Base-by-base conservation (phyloP, 2,888 invertebrate genomes). In the Alsophila aescularia region DNA sequence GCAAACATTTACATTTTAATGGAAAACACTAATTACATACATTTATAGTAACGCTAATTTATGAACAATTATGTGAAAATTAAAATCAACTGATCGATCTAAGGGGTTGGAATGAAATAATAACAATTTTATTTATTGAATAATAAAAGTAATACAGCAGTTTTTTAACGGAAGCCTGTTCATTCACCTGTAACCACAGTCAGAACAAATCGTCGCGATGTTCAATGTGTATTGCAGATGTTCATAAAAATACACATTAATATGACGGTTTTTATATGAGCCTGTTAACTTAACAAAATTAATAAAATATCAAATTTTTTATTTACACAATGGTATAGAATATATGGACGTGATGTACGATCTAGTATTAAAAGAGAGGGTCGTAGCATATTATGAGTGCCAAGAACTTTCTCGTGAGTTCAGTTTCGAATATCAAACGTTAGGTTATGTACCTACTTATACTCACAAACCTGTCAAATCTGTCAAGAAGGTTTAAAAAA, bases 21-120 rank as follows among this genome's bases (percentile, higher is more conserved):
- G 73, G 74, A 83, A 85, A 79, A 80, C 44, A 58, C 83, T 86
- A 85, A 83, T 82, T 81, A 85, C 83, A 85, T 83, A 79, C 73
- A 83, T 81, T n/a, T 81, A 81, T 76, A 77, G 75, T 79, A 79
- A 82, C 75, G 77, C 83, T 84, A 83, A 83, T 79, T 80, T 79
- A 83, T 79, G 73, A 81, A 83, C 82, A 81, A 73, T 79, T 72
- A 76, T 73, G 50, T 71, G 73, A 75, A 72, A 75, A 78, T 71
- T 65, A 61, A 70, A 69, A 54, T 45, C 50, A 57, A 59, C 55
- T 58, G 21, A 37, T 59, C 50, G 16, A 44, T 58, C 43, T 35
- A 58, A 47, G 45, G 50, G 52, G 37, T 31, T 47, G 37, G n/a
- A 54, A 37, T 16, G n/a, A 29, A 48, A 53, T 10, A 1, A 27